Evolutionary conservation across 2,888 invertebrate species (phyloP), one percentile per base, ranked within the genome.

Genomic region (Norana najaformis): DNA sequence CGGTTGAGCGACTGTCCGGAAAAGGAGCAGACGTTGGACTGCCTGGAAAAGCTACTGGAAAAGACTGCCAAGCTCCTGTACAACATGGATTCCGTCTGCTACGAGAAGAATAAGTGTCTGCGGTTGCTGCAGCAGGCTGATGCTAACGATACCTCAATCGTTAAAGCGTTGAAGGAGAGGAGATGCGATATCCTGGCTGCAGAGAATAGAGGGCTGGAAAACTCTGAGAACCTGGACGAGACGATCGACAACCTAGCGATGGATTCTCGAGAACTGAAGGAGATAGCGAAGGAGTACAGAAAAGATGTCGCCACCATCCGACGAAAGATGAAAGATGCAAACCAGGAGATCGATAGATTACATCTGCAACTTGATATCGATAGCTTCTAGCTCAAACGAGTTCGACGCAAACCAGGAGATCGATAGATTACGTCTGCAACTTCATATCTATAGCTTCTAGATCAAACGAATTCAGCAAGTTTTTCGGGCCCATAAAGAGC

Each of bases 231-330:
- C 88, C 34, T 34, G 37, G 41, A 88, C 88, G 39, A 37, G 39
- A 88, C 47, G 88, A 88, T 88, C 37, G 88, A 88, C 11, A 34
- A n/a, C n/a, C n/a, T 88, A 5, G 34, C 88, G 47, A 37, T n/a
- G 34, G 88, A 88, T 0, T 37, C 47, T 16, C 16, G 41, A n/a
- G 88, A 88, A 35, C 37, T 88, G 16, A 23, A 37, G 47, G 88
- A 88, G 20, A 13, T 34, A 6, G 88, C 23, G 18, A 39, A 37
- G 20, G 88, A 20, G 30, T 8, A 18, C 41, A 34, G 47, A 38
- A 38, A 88, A 30, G 47, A 41, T 34, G n/a, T 38, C 20, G 37
- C 39, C n/a, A 30, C 34, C 4, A 88, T 88, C 36, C 37, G n/a
- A 34, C n/a, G 47, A 30, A 88, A 37, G 18, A 11, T 36, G 39